These are phyloP conservation scores for Theodoxus fluviatilis DNA, from an alignment of 2,888 invertebrate genomes.

Conservation along the genomic window DNA sequence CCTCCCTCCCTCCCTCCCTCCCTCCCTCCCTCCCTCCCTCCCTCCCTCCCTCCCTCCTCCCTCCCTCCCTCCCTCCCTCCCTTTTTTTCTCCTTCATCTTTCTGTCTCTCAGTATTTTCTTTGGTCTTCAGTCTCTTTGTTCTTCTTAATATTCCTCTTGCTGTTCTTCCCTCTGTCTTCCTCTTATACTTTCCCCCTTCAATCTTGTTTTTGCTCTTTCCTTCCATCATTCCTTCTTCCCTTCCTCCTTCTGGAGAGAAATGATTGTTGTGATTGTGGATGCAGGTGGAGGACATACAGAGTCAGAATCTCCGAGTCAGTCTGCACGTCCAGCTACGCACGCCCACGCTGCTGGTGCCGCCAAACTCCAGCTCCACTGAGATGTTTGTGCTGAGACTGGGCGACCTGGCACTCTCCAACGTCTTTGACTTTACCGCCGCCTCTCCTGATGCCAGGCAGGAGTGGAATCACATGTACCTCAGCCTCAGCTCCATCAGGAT, in stretches of 20 bases:
- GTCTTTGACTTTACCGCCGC: constrained; percentile 73
- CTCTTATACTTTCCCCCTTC: background rate
- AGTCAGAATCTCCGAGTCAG: constrained; percentile 67
- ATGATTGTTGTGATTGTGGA: constrained; percentile 8
- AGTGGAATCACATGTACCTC: constrained; percentile 59
- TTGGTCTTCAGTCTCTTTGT: background rate
- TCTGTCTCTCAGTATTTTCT: background rate
- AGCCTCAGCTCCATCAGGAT: constrained; percentile 74
- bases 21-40: background rate
- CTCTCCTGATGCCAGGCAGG: constrained; percentile 47
- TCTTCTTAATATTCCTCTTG: constrained; percentile 1
- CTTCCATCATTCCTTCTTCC: background rate
- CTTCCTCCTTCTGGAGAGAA: background rate
- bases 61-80: background rate
- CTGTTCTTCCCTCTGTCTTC: background rate
- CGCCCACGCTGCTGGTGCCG: constrained; percentile 79
- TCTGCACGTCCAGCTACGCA: constrained; percentile 75
- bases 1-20: too few relatives aligned
- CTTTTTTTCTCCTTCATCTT: background rate
- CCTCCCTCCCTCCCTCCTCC: background rate
- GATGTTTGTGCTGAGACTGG: constrained; percentile 77
- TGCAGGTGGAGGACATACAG: constrained; percentile 54
- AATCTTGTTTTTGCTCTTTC: background rate
- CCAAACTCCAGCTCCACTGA: constrained; percentile 82
- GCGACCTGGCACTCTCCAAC: constrained; percentile 80